Evolutionary conservation across 2,797 vertebrate genomes (phyloP).

Genomic region (Rhinophrynus dorsalis): DNA sequence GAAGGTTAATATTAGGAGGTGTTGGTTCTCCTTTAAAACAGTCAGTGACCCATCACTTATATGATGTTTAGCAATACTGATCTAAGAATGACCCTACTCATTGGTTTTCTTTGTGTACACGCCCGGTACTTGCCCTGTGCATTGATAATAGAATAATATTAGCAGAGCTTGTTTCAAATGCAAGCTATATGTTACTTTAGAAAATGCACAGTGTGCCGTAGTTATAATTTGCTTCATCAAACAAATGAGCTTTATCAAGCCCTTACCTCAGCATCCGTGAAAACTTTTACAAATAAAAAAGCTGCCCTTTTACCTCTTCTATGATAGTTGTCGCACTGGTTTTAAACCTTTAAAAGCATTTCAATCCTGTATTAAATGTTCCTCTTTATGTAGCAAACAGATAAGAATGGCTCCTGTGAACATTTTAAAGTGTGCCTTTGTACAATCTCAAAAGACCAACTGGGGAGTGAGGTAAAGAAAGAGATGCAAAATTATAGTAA

Average conservation of each 20-base stretch:
- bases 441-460: conserved; percentile 26
- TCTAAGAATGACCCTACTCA: no score
- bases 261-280: background rate
- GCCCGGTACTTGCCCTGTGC: no score
- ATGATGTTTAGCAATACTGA: no score
- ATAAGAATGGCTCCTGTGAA: conserved; percentile 26
- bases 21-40: no score
- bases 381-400: conserved; percentile 17
- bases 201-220: background rate
- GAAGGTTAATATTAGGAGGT: no score
- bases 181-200: background rate
- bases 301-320: conserved; percentile 4
- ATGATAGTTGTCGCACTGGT: conserved; percentile 23
- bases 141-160: no score
- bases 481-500: conserved; percentile 7
- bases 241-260: background rate
- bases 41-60: no score
- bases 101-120: no score
- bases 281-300: background rate
- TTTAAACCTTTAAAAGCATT: conserved; percentile 17
- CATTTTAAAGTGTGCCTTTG: conserved; percentile 23
- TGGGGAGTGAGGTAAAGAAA: background rate
- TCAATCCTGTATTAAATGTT: conserved; percentile 13
- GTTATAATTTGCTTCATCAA: background rate
- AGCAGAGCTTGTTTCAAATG: no score